Base-by-base conservation (phyloP, 2,888 invertebrate genomes). In the Metellina segmentata region DNA sequence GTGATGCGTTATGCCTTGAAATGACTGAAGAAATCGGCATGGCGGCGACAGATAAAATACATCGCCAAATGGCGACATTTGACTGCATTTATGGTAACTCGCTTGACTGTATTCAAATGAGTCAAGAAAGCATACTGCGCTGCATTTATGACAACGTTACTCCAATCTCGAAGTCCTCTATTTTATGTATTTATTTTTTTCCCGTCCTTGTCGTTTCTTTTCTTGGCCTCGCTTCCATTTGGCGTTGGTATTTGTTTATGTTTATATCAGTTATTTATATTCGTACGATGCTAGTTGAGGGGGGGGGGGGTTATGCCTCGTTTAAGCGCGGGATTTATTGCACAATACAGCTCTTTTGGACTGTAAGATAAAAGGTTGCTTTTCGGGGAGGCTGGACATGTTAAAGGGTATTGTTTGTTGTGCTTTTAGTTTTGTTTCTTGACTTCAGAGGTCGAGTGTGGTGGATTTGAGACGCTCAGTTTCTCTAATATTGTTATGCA, bases 91-190 rank as follows among this genome's bases (percentile, higher is more conserved):
- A 61, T 16, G 13, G 9, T 61, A 61, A 9, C 61, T 69, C 49
- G 77, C 86, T 61, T 78, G 78, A 51, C 13, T 8, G 70, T 86
- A 86, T 86, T 86, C 78, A 86, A 86, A 86, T 86, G 78, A 71
- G 61, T 9, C 70, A 52, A 48, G 70, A 49, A 51, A 69, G 78
- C 69, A 86, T 78, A 78, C 34, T 70, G 78, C 71, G 19, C 34
- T 49, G 70, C 70, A 86, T 86, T 86, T 86, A 86, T 48, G 70
- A 78, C 78, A 78, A 20, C 74, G 83, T 74, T 74, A 83, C 34
- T 20, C 79, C 83, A 20, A 34, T 74, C 72, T 74, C 51, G 19
- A n/a, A 53, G 20, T 53, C 52, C 52, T 16, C 61, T 61, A 61
- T 61, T 61, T 61, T 16, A 61, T 61, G 61, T 61, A 61, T 61